Conservation (phyloP, 1,140 invertebrate species). For the Doryteuthis pealeii region DNA sequence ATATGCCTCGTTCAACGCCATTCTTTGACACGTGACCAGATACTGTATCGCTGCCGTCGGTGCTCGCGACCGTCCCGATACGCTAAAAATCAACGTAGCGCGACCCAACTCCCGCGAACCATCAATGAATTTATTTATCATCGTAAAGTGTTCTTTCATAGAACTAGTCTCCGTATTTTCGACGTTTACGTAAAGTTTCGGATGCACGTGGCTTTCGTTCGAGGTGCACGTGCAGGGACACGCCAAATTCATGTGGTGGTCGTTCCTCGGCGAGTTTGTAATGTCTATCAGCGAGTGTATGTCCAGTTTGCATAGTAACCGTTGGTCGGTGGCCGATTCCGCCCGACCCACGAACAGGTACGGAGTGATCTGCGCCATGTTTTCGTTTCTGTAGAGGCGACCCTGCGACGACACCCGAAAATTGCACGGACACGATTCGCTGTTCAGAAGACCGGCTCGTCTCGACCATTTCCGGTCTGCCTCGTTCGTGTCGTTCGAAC, state of each 20-base stretch:
- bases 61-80: conserved; percentile 47
- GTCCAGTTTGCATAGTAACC: conserved; percentile 44
- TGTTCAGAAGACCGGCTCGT: too few relatives aligned
- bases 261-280: conserved; percentile 38
- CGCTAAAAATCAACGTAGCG: conserved; percentile 47
- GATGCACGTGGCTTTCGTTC: conserved; percentile 46
- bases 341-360: conserved; percentile 49
- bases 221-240: conserved; percentile 49
- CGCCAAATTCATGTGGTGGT: conserved; percentile 36
- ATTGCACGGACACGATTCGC: neutral
- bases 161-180: conserved; percentile 47
- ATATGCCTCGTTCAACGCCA: conserved; percentile 40
- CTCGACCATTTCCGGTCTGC: neutral
- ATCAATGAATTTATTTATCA: conserved; percentile 53
- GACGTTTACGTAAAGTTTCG: conserved; percentile 45
- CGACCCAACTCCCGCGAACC: conserved; percentile 38
- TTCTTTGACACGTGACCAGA: conserved; percentile 43
- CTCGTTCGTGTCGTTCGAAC: neutral
- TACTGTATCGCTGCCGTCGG: conserved; percentile 51
- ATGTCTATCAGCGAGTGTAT: conserved; percentile 51
- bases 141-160: conserved; percentile 48
- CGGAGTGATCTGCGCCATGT: conserved; percentile 40
- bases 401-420: neutral
- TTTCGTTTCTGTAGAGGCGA: conserved; percentile 18
- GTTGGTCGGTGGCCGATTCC: conserved; percentile 48